Percentiles rank a stretch among this genome's conserved stretches.
Conservation (phyloP, 2,888 invertebrate genomes). For the Tribolium freemani region DNA sequence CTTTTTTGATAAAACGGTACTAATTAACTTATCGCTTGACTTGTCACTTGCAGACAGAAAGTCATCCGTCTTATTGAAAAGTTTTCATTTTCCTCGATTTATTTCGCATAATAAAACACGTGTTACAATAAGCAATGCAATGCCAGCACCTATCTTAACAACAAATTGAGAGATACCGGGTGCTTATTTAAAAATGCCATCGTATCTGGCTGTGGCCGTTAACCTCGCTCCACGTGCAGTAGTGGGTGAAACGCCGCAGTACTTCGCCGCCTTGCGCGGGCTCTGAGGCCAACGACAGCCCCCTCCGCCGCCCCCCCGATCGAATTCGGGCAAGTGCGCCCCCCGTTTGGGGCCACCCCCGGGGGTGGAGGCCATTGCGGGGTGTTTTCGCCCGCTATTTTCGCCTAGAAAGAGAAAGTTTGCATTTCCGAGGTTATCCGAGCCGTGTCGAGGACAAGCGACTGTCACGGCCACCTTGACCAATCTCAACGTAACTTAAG, state of each 20-base stretch:
- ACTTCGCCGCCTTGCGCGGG: constrained; percentile 62
- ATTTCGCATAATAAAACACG: too few relatives aligned
- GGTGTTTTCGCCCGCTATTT: constrained; percentile 36
- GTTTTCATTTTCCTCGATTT: too few relatives aligned
- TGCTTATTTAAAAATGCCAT: constrained; percentile 33
- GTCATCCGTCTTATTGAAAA: too few relatives aligned
- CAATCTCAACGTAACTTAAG: constrained; percentile 66
- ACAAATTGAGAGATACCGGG: constrained; percentile 35
- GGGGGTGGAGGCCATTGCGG: constrained; percentile 1
- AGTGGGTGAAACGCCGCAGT: constrained; percentile 57
- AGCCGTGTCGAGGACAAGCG: constrained; percentile 49
- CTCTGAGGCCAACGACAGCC: constrained; percentile 60
- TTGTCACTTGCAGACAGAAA: not conserved
- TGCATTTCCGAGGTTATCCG: constrained; percentile 53
- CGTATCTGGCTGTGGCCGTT: constrained; percentile 46
- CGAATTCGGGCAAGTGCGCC: constrained; percentile 19
- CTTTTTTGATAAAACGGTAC: not conserved
- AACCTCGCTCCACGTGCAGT: constrained; percentile 60
- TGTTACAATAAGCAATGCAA: too few relatives aligned
- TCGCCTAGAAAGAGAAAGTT: constrained; percentile 62
- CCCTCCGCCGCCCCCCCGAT: constrained; percentile 40
- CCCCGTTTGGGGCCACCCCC: constrained; percentile 2
- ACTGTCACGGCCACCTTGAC: constrained; percentile 65
- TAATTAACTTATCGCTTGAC: not conserved
- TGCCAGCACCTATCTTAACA: constrained; percentile 47